Evolutionary conservation across 2,888 invertebrate species (phyloP).

Genomic region (Schrankia costaestrigalis): DNA sequence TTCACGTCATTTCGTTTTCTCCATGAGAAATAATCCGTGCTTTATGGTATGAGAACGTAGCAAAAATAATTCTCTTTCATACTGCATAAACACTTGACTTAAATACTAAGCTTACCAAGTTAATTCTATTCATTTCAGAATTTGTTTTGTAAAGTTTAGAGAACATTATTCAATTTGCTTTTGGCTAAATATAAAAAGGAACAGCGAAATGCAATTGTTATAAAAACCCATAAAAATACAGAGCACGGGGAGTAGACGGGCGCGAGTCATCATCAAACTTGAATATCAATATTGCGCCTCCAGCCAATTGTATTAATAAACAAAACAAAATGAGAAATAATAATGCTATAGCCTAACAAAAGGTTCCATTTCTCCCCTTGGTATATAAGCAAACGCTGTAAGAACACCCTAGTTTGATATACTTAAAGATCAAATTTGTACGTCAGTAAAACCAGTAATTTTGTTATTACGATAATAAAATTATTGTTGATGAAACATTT

Average conservation of each 20-base stretch:
- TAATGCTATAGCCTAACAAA: constrained; percentile 81
- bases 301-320: constrained; percentile 81
- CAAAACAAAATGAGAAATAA: constrained; percentile 82
- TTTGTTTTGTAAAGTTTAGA: constrained; percentile 5
- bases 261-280: constrained; percentile 78
- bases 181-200: constrained; percentile 45
- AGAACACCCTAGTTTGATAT: constrained; percentile 56
- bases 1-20: constrained; percentile 75
- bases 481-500: constrained; percentile 81
- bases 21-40: constrained; percentile 68
- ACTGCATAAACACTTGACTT: constrained; percentile 10
- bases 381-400: constrained; percentile 60
- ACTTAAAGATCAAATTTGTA: constrained; percentile 67
- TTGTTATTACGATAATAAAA: constrained; percentile 81
- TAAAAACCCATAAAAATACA: constrained; percentile 73
- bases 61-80: constrained; percentile 25
- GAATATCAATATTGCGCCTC: constrained; percentile 81
- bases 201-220: constrained; percentile 60
- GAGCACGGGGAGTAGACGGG: constrained; percentile 63
- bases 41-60: constrained; percentile 49
- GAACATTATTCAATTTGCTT: constrained; percentile 37
- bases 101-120: neutral
- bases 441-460: constrained; percentile 71
- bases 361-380: constrained; percentile 79
- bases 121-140: neutral